Percentiles rank a stretch among this genome's conserved stretches.
Conservation (phyloP, 2,888 invertebrate genomes). For the Oscheius sp. region DNA sequence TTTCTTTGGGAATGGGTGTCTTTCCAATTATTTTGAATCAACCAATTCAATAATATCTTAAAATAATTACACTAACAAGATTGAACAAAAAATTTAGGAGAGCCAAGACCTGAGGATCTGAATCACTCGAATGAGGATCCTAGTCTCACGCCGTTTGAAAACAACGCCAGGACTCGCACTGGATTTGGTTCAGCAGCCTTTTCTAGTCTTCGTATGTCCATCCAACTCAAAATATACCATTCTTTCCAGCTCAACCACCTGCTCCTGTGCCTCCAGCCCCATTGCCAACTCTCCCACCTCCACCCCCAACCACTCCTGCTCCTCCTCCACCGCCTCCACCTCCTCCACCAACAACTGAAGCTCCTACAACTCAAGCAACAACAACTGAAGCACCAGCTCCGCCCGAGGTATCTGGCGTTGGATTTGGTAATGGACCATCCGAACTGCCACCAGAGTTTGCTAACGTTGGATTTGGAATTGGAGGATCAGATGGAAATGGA, state of each 20-base stretch:
- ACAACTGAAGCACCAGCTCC: conserved; percentile 28
- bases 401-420: conserved; percentile 35
- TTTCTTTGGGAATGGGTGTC: conserved; percentile 7
- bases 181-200: conserved; percentile 36
- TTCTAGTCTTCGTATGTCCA: conserved; percentile 5
- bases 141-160: conserved; percentile 54
- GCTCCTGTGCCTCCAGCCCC: not conserved
- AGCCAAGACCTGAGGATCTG: conserved; percentile 4
- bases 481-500: conserved; percentile 44
- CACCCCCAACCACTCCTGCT: conserved; percentile 44
- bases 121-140: conserved; percentile 37
- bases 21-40: not conserved
- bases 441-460: conserved; percentile 57
- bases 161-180: conserved; percentile 48
- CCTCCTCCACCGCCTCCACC: conserved; percentile 38
- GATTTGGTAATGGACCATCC: conserved; percentile 53
- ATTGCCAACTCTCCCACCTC: conserved; percentile 28
- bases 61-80: not conserved
- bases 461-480: conserved; percentile 49
- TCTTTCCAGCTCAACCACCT: conserved; percentile 13
- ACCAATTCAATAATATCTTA: no score
- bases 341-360: conserved; percentile 32
- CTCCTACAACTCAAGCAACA: conserved; percentile 40
- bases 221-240: not conserved
- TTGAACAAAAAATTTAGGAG: conserved; percentile 1